A percentile compares a stretch with the other conserved stretches of the same genome.
These are phyloP conservation scores for Phragmatobia fuliginosa DNA, from an alignment of 2,888 invertebrate species.

Conservation along the genomic window DNA sequence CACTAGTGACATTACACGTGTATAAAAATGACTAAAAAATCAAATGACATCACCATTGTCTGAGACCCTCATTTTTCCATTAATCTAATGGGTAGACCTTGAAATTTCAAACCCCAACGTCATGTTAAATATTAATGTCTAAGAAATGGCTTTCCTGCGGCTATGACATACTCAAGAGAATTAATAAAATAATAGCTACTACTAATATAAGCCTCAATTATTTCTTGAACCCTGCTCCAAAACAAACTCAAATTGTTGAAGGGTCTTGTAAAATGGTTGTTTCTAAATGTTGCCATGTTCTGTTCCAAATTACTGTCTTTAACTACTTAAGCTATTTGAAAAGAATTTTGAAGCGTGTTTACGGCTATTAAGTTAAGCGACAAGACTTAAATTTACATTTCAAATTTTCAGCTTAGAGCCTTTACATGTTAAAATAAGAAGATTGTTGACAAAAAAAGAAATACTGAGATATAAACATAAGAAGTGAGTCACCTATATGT, in stretches of 20 bases:
- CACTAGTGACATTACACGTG: too few species aligned
- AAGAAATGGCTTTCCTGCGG: slow-evolving; percentile 67
- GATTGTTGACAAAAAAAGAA: background rate
- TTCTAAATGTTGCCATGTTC: slow-evolving; percentile 53
- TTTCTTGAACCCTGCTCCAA: slow-evolving; percentile 9
- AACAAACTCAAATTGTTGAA: background rate
- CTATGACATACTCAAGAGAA: slow-evolving; percentile 69
- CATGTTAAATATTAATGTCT: slow-evolving; percentile 67
- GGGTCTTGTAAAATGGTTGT: slow-evolving; percentile 23
- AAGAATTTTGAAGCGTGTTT: slow-evolving; percentile 62
- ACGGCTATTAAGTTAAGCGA: slow-evolving; percentile 55
- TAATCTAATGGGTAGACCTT: slow-evolving; percentile 27
- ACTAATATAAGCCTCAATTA: slow-evolving; percentile 52
- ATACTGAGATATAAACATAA: background rate
- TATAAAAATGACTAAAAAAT: background rate
- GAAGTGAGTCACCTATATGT: background rate
- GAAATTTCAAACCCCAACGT: slow-evolving; percentile 58
- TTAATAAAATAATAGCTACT: slow-evolving; percentile 74
- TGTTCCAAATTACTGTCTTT: slow-evolving; percentile 68
- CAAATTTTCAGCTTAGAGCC: slow-evolving; percentile 43
- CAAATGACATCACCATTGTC: background rate
- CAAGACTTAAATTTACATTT: slow-evolving; percentile 60
- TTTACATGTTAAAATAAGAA: slow-evolving; percentile 13
- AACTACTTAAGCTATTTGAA: slow-evolving; percentile 69
- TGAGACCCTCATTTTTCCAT: background rate